phyloP scores from a whole-genome alignment of 2,888 invertebrate species.

The Pollenia amentaria region DNA sequence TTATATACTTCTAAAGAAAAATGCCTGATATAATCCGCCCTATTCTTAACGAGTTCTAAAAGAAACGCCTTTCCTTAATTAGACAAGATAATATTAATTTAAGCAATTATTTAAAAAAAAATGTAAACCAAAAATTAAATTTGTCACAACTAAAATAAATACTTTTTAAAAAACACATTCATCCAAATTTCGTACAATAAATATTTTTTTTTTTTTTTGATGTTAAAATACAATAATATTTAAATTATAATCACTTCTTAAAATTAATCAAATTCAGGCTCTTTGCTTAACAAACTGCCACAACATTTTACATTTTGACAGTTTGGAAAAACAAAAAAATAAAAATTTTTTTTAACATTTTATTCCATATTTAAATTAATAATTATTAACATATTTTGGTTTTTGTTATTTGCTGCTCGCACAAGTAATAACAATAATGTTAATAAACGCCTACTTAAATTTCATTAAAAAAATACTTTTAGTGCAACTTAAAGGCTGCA shows the following conservation, averaged over 20 bases:
- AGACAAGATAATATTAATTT: no score
- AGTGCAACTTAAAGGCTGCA: constrained; percentile 13
- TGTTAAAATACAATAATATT: background rate
- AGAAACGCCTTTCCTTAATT: no score
- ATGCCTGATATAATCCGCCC: no score
- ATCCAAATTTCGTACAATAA: no score
- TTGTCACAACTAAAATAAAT: no score
- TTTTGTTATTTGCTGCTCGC: background rate
- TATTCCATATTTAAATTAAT: background rate
- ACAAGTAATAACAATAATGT: constrained; percentile 32
- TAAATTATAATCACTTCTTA: background rate
- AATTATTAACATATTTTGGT: background rate
- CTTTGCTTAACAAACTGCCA: background rate
- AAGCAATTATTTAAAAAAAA: no score
- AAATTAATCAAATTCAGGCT: background rate
- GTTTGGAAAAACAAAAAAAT: background rate
- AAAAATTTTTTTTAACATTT: background rate
- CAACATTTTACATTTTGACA: constrained; percentile 11
- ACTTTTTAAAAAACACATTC: no score
- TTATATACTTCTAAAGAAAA: no score
- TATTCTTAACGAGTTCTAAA: no score
- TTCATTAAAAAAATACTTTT: constrained; percentile 28
- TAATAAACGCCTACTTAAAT: constrained; percentile 63
- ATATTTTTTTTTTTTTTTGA: background rate
- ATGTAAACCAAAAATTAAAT: no score